Evolutionary conservation across 2,113 vertebrate species (phyloP).

Genomic region (Phrynosoma platyrhinos): DNA sequence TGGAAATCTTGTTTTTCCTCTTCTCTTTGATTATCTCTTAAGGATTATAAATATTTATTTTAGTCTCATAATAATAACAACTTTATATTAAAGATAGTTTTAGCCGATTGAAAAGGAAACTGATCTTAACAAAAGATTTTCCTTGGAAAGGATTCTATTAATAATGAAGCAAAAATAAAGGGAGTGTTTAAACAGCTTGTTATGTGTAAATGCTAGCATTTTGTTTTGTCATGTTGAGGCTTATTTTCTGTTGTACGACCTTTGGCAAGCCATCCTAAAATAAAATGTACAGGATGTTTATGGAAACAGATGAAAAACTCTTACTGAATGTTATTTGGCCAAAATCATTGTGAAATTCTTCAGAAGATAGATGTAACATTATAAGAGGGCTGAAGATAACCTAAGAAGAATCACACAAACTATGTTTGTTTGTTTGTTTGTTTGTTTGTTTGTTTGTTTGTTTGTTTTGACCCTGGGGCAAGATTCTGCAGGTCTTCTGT

Average conservation of each 20-base stretch:
- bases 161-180: neutral
- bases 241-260: neutral
- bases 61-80: neutral
- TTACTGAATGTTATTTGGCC: neutral
- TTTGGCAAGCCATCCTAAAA: neutral
- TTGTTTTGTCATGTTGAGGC: neutral
- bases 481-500: neutral
- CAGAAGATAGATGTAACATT: neutral
- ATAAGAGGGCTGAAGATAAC: neutral
- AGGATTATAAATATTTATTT: conserved; percentile 8
- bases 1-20: neutral
- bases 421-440: neutral
- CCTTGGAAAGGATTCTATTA: neutral
- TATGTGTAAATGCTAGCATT: conserved; percentile 5
- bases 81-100: neutral
- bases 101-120: neutral
- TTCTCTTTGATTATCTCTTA: neutral
- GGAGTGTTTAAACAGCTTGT: neutral
- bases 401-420: neutral
- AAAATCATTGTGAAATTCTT: neutral
- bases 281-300: neutral
- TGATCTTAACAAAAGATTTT: neutral
- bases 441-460: neutral
- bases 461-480: neutral
- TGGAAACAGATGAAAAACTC: neutral